phyloP scores from a whole-genome alignment of 2,888 invertebrate genomes.

The Andrena chrysosceles region DNA sequence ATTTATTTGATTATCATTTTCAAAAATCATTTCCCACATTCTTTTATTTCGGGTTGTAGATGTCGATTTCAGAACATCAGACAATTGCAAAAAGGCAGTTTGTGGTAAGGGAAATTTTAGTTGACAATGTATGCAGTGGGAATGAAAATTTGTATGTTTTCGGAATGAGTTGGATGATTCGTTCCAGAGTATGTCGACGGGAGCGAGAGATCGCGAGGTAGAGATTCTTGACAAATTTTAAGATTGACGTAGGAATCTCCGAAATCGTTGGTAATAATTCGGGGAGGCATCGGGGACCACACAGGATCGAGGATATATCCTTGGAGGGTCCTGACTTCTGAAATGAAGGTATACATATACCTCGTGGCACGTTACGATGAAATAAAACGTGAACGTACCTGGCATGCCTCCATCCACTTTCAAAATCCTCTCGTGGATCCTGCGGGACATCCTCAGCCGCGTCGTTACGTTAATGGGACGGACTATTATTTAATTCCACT shows the following conservation, averaged over 20 bases:
- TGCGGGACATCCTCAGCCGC: conserved; percentile 64
- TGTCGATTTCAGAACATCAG: no score
- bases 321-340: conserved; percentile 66
- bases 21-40: background rate
- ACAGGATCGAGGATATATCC: conserved; percentile 70
- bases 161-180: background rate
- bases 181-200: conserved; percentile 33
- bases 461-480: conserved; percentile 73
- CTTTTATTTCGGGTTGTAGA: background rate
- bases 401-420: conserved; percentile 68
- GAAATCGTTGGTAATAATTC: conserved; percentile 72
- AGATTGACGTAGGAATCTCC: conserved; percentile 70
- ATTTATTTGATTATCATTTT: no score
- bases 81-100: no score
- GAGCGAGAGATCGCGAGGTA: conserved; percentile 16
- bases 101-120: no score
- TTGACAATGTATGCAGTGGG: background rate
- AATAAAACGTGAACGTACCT: conserved; percentile 74
- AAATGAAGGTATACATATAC: conserved; percentile 67
- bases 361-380: conserved; percentile 76
- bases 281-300: conserved; percentile 69
- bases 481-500: conserved; percentile 74
- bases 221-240: conserved; percentile 68
- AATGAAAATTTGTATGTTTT: background rate
- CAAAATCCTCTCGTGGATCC: conserved; percentile 60